These are phyloP conservation scores for Chelon labrosus DNA, from an alignment of 2,797 vertebrate genomes.

Conservation along the genomic window DNA sequence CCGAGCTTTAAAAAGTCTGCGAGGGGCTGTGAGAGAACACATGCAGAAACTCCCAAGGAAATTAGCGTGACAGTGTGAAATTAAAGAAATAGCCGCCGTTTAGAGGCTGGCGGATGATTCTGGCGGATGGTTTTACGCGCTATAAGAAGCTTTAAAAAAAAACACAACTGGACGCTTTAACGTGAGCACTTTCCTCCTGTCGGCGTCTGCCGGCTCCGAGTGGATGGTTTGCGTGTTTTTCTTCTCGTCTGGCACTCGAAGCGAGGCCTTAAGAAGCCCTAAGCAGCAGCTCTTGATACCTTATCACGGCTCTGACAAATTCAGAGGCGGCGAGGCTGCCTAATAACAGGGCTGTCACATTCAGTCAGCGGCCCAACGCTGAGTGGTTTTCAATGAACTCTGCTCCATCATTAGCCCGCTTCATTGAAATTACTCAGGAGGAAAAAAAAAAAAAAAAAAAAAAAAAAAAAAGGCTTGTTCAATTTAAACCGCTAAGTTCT, in stretches of 20 bases:
- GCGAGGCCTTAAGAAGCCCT: background rate
- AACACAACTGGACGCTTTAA: constrained; percentile 14
- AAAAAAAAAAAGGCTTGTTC: background rate
- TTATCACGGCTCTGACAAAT: constrained; percentile 24
- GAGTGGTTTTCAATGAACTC: constrained; percentile 36
- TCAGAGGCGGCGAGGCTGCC: constrained; percentile 2
- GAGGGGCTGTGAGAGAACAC: background rate
- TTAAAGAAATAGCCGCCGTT: background rate
- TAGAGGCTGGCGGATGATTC: background rate
- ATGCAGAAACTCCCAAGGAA: background rate
- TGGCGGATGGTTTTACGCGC: background rate
- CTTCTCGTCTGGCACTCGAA: constrained; percentile 11
- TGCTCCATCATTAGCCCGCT: constrained; percentile 33
- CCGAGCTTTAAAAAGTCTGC: background rate
- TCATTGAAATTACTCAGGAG: constrained; percentile 15
- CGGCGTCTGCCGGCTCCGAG: constrained; percentile 4
- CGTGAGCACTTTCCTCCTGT: constrained; percentile 6
- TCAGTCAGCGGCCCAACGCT: constrained; percentile 13
- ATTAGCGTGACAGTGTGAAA: background rate
- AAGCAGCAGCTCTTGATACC: constrained; percentile 4
- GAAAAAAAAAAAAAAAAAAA: background rate
- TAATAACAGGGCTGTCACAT: constrained; percentile 29
- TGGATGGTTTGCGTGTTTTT: constrained; percentile 2
- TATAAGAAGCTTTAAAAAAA: constrained; percentile 15
- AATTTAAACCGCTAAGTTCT: background rate